Evolutionary conservation across 1,140 invertebrate genomes (phyloP), one percentile per base, ranked within the genome.

Genomic region (Argopecten irradians): DNA sequence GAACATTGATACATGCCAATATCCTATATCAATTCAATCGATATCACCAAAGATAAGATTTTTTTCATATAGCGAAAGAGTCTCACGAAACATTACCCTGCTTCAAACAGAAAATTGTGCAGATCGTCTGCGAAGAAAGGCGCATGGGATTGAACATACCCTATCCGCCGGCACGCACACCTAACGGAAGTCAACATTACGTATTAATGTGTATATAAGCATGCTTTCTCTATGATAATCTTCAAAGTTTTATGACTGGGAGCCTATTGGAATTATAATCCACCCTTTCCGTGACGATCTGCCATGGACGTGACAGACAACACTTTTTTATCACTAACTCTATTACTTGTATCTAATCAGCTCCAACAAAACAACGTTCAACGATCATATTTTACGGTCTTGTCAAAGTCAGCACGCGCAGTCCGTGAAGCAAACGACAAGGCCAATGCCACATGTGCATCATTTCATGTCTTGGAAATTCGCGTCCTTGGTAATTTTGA

Each of bases 401-500:
- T 71, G 8, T n/a, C n/a, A 3, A 22, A 11, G 2, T 19, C 43
- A 46, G 19, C 43, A 71, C 55, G n/a, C 55, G 8, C 5, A 28
- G 22, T 22, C 22, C 28, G 55, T 71, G 22, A 0, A 5, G 28
- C n/a, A 28, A n/a, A 16, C 55, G 55, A 71, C 55, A 71, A n/a
- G 13, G 8, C 1, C 55, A 71, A 5, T 71, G 22, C n/a, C 55
- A 28, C 55, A 71, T 71, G 22, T 71, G 55, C 55, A 71, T 71
- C 22, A 71, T 71, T 71, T 71, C 55, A 71, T n/a, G 28, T 71
- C n/a, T 71, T n/a, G n/a, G n/a, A 71, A 28, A 71, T 71, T 71
- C 55, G 28, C 55, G 55, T 71, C 55, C 55, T 71, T 71, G n/a
- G 55, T 28, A 71, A n/a, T 71, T 71, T 71, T 71, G 55, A 71